Base-by-base conservation (phyloP, 2,113 vertebrate species). In the Grantiella picta region DNA sequence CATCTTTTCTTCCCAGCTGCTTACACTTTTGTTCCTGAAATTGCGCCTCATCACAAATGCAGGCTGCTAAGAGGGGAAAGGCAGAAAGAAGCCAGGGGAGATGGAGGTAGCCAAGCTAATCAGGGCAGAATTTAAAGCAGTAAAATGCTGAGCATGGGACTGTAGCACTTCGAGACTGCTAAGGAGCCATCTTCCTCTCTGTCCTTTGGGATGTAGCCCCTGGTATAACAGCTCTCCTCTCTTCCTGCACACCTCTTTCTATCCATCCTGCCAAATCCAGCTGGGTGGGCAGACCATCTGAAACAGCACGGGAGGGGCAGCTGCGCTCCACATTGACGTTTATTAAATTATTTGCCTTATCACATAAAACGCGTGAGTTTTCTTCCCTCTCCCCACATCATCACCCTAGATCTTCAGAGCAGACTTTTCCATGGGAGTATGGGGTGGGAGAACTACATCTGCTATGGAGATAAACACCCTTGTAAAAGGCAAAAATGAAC, bases 21-120 rank as follows among this genome's bases (percentile, higher is more conserved):
- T 85, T 87, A 50, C 65, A 25, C 53, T 53, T 82, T 45, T 40
- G 9, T 9, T 70, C 60, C 52, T 33, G 42, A 78, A 81, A 53
- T 7, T 2, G 1, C 14, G 25, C 23, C 15, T 50, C 7, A 7
- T 53, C 20, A 7, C 45, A 21, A 56, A 56, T 0, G 0, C 18
- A 73, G 31, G 52, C 49, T 90, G 42, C 38, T 53, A 47, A 83
- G 8, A 85, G 27, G 7, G 36, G 18, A 75, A 87, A 66, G 21
- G 20, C 38, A 71, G 52, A 49, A 45, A 52, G 21, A 36, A 64
- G 31, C 22, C 1, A 7, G 45, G 40, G 22, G 76, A 29, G 54
- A 36, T 24, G 44, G 33, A 44, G 12, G 14, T 60, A 44, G 33
- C 38, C 65, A 35, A 12, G 13, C 1, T 12, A 12, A 3, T 0